These are phyloP conservation scores for Seira ritae DNA, from an alignment of 2,888 invertebrate genomes.

Conservation along the genomic window DNA sequence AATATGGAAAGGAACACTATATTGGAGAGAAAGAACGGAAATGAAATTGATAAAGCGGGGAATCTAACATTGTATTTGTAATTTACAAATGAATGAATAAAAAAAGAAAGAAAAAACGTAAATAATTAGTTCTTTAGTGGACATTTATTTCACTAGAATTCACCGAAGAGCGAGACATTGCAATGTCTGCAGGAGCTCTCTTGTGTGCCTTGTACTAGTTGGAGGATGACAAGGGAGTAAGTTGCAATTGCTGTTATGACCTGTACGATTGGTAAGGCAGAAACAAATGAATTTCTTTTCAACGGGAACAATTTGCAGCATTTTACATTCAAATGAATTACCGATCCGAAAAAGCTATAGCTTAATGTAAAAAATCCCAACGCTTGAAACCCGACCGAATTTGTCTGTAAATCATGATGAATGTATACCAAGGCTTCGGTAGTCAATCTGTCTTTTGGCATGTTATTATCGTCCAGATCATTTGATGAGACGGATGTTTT, in stretches of 20 bases:
- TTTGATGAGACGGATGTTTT: no score
- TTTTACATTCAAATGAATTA: not conserved
- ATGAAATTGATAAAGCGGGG: slow-evolving; percentile 19
- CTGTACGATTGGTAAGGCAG: no score
- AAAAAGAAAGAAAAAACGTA: slow-evolving; percentile 9
- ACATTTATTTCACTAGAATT: not conserved
- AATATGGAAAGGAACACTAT: not conserved
- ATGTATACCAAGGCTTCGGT: slow-evolving; percentile 2
- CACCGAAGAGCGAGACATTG: no score
- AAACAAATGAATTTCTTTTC: not conserved
- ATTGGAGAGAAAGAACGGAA: not conserved
- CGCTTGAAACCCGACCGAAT: no score
- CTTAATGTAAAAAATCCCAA: no score
- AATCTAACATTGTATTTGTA: slow-evolving; percentile 29
- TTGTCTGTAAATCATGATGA: no score
- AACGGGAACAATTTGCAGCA: no score
- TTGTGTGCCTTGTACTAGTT: not conserved
- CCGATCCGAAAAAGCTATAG: not conserved
- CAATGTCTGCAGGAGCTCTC: no score
- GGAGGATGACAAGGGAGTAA: slow-evolving; percentile 27
- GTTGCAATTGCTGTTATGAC: slow-evolving; percentile 21
- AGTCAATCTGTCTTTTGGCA: not conserved
- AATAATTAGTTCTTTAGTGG: no score
- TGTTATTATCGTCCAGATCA: not conserved
- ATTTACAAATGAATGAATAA: slow-evolving; percentile 39